These are phyloP conservation scores for Rhabdornis inornatus DNA, from an alignment of 2,113 vertebrate genomes.

Conservation along the genomic window DNA sequence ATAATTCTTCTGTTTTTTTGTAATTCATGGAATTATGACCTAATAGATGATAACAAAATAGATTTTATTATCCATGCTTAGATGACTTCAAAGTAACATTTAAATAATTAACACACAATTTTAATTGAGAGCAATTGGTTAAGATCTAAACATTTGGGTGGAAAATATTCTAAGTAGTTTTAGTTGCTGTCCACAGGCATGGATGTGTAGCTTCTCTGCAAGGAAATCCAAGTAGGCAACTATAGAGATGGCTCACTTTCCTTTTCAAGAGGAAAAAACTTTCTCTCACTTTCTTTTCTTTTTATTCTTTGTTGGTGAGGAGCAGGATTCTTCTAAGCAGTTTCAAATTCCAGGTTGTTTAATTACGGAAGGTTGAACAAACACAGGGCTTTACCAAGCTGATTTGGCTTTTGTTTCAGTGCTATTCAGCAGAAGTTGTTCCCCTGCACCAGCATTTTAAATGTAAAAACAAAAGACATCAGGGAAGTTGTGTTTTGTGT, in stretches of 20 bases:
- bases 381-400: neutral
- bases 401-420: neutral
- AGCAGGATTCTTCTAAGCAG: neutral
- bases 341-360: neutral
- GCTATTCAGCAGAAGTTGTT: neutral
- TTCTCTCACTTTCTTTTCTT: neutral
- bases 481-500: neutral
- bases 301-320: neutral
- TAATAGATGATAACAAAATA: neutral
- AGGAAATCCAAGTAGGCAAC: neutral
- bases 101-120: neutral
- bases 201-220: neutral
- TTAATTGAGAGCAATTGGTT: neutral
- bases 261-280: neutral
- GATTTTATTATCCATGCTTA: neutral
- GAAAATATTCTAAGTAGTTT: neutral
- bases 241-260: neutral
- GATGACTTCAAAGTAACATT: neutral
- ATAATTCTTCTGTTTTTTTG: neutral
- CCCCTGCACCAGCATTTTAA: neutral
- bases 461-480: neutral
- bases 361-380: neutral
- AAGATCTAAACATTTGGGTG: neutral
- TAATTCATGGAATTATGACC: neutral
- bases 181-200: neutral